These are phyloP conservation scores for Todiramphus saurophagus DNA, from an alignment of 2,113 vertebrate species.

Conservation along the genomic window DNA sequence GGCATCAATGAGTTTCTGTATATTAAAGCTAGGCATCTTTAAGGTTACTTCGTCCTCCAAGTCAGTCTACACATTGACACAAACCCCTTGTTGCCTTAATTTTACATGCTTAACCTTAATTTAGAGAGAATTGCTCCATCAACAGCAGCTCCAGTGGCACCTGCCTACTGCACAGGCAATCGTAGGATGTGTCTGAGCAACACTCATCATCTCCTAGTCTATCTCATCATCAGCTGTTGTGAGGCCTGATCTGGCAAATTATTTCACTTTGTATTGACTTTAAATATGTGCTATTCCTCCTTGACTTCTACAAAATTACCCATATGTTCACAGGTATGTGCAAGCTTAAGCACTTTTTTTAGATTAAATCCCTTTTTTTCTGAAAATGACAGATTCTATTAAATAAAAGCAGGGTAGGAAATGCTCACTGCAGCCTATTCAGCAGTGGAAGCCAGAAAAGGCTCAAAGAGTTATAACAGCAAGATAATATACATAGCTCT, in stretches of 20 bases:
- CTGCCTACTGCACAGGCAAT: neutral
- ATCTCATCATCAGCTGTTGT: neutral
- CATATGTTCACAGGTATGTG: neutral
- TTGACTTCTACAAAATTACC: neutral
- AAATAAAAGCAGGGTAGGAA: neutral
- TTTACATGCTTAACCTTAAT: neutral
- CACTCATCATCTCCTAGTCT: neutral
- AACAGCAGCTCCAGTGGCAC: neutral
- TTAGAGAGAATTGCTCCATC: neutral
- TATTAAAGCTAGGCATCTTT: neutral
- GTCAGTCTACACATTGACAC: neutral
- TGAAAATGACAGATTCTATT: neutral
- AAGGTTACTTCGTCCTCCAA: neutral
- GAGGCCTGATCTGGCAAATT: neutral
- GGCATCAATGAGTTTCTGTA: neutral
- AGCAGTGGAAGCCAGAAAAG: neutral
- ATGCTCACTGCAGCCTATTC: neutral
- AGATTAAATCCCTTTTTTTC: neutral
- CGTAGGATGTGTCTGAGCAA: neutral
- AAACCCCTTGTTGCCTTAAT: neutral
- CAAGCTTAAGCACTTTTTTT: neutral
- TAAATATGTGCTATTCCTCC: neutral
- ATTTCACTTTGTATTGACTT: neutral
- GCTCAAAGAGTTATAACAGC: neutral
- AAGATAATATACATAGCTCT: neutral